Base-by-base conservation (phyloP, 2,113 vertebrate genomes). In the Pontoporia blainvillei region DNA sequence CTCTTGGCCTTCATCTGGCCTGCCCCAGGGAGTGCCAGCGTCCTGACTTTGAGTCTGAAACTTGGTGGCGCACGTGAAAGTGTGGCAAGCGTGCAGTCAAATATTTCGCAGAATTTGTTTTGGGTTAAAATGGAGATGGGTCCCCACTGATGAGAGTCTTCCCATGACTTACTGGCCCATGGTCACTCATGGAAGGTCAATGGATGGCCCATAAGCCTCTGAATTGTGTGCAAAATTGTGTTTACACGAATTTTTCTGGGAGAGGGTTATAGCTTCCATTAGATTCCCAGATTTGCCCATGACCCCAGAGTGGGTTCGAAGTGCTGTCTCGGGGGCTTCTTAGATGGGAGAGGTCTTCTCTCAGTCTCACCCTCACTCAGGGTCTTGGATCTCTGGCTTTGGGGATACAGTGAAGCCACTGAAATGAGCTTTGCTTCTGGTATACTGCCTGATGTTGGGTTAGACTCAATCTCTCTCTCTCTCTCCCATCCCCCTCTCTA, bases 251-350 rank as follows among this genome's bases (percentile, higher is more conserved):
- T 78, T 67, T 93, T 81, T 57, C n/a, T 23, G 12, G n/a, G 25
- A 61, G 34, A 86, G 1, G 46, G 0, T 31, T 41, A 41, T 18
- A n/a, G 8, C 2, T 87, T 72, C 31, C 44, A 4, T 97, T 95
- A 95, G 96, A 97, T 95, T 20, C 59, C n/a, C n/a, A 39, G 3
- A 23, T 75, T 83, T 86, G 25, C 72, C n/a, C 29, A 8, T 21
- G 36, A 59, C 3, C 23, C 83, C 49, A 20, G 9, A 39, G 7
- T 36, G 41, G 36, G 49, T 49, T 69, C 78, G 36, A 79, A 72
- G 59, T 78, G 9, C 31, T 61, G 81, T 75, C n/a, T 29, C 0
- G 5, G 75, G 67, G 86, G 13, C 11, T 49, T 46, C 10, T 67
- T 84, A 8, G 27, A n/a, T 27, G 39, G 66, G 31, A 21, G 31